Conservation (phyloP, 2,797 vertebrate species). For the Brachyalestes nurse region DNA sequence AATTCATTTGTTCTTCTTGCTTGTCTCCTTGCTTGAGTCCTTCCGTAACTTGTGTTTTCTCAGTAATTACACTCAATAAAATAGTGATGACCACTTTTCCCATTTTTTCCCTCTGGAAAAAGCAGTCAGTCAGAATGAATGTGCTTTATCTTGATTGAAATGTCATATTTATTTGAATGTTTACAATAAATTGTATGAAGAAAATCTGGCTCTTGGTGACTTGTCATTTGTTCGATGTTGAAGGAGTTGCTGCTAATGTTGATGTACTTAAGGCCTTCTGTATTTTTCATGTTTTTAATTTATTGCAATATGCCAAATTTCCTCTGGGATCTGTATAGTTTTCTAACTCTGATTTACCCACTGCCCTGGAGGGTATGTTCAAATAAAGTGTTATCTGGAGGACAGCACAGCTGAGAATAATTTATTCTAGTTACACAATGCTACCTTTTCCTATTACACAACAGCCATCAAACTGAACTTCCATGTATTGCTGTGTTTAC, state of each 20-base stretch:
- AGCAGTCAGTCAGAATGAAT: neutral
- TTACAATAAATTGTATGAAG: slow-evolving; percentile 12
- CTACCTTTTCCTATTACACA: slow-evolving; percentile 29
- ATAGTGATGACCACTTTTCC: neutral
- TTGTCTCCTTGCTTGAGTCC: neutral
- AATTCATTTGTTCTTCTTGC: neutral
- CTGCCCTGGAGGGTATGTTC: neutral
- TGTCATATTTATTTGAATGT: slow-evolving; percentile 14
- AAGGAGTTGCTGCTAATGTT: too few relatives aligned
- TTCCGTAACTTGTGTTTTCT: neutral
- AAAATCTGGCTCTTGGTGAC: neutral
- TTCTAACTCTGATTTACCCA: too few relatives aligned
- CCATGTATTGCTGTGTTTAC: slow-evolving; percentile 19
- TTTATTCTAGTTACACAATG: neutral
- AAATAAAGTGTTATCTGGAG: neutral
- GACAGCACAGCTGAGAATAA: neutral
- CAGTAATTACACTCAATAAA: neutral
- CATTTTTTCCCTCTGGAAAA: neutral
- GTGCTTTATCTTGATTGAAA: neutral
- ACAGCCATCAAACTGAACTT: slow-evolving; percentile 12
- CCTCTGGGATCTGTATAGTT: too few relatives aligned
- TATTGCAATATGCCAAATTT: neutral
- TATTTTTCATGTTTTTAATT: neutral
- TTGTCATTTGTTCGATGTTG: neutral
- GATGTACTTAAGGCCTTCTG: too few relatives aligned